These are phyloP conservation scores for Zaprionus taronus DNA, from an alignment of 1,140 invertebrate genomes.

Conservation along the genomic window DNA sequence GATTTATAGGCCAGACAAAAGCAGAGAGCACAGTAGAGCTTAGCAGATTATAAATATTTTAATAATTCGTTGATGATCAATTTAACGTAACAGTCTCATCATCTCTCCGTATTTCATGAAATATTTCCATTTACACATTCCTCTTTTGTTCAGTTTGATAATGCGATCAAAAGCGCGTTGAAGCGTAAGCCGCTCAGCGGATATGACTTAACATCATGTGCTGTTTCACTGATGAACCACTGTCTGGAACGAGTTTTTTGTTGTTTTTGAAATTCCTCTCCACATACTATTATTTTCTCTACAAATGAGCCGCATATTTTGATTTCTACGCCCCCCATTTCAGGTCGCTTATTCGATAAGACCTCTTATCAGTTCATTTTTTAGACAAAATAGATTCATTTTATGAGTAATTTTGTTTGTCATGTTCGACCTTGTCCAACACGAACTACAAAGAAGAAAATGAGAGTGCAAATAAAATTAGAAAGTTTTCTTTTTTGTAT, in stretches of 20 bases:
- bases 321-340: conserved; percentile 35
- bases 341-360: conserved; percentile 13
- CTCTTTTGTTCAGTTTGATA: background rate
- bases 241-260: conserved; percentile 25
- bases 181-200: conserved; percentile 6
- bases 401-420: conserved; percentile 31
- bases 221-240: conserved; percentile 8
- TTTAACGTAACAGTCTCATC: background rate
- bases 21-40: background rate
- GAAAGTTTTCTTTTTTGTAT: conserved; percentile 33
- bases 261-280: conserved; percentile 3
- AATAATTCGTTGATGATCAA: background rate
- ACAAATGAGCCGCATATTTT: conserved; percentile 19
- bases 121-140: background rate
- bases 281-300: conserved; percentile 6
- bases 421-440: conserved; percentile 34
- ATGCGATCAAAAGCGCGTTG: conserved; percentile 6
- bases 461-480: conserved; percentile 16
- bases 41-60: background rate
- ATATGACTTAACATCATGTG: conserved; percentile 16
- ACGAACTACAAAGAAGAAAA: background rate
- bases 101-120: background rate
- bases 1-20: background rate
- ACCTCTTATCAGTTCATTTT: conserved; percentile 22
- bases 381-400: conserved; percentile 23